A percentile compares a stretch with the other conserved stretches of the same genome.
Evolutionary conservation across 2,797 vertebrate species (phyloP).

Genomic region (Lophotriccus pileatus): DNA sequence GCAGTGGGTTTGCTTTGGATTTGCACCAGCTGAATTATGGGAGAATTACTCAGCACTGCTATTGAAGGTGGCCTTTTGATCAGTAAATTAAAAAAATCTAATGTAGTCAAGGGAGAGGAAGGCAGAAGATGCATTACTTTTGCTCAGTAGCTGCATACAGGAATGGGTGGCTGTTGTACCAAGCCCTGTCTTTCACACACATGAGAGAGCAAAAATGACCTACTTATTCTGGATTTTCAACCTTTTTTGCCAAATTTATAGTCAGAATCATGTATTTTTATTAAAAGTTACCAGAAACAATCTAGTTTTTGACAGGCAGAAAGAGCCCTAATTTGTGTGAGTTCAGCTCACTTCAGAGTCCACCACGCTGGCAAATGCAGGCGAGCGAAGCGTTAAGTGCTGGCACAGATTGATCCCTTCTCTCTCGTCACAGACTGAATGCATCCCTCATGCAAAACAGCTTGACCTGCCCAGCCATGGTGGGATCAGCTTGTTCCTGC

Average conservation of each 20-base stretch:
- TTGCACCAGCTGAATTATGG: neutral
- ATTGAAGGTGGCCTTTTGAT: neutral
- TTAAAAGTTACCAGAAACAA: neutral
- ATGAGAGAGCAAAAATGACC: rapidly evolving
- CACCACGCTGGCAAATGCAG: rapidly evolving
- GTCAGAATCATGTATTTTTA: neutral
- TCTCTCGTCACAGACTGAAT: neutral
- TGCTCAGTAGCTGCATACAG: neutral
- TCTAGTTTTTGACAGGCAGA: neutral
- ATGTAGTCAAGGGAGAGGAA: neutral
- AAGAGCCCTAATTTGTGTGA: neutral
- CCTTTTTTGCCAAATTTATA: neutral
- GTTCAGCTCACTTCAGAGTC: neutral
- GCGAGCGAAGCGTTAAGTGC: neutral
- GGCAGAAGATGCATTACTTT: neutral
- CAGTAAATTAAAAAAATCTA: neutral
- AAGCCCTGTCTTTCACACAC: neutral
- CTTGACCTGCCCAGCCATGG: neutral
- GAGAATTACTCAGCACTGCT: neutral
- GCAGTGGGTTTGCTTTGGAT: neutral
- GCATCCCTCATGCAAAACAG: neutral
- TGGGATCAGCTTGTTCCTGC: neutral
- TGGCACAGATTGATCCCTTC: neutral
- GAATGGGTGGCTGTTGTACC: neutral
- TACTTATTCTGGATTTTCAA: neutral